These are phyloP conservation scores for Bovichtus variegatus DNA, from an alignment of 2,797 vertebrate genomes.

Conservation along the genomic window DNA sequence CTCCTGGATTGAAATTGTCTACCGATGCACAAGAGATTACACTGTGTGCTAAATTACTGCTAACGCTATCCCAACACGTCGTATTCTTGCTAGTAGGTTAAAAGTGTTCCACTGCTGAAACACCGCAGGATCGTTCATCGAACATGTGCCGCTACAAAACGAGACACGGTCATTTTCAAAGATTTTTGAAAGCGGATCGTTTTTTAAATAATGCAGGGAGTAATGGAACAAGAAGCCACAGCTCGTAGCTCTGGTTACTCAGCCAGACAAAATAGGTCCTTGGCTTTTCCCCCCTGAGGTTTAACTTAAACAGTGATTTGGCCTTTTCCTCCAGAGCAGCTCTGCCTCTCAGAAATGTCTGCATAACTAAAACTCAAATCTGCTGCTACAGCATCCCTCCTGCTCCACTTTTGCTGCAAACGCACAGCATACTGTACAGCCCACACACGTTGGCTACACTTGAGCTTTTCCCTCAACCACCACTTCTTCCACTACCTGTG, in stretches of 20 bases:
- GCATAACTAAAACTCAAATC: constrained; percentile 73
- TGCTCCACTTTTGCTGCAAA: constrained; percentile 44
- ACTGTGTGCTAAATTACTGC: not conserved
- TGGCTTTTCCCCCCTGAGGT: not conserved
- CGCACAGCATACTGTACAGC: constrained; percentile 47
- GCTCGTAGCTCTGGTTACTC: not conserved
- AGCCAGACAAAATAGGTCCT: not conserved
- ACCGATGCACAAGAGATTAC: not conserved
- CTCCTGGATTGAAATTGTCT: constrained; percentile 9
- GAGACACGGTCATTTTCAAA: not conserved
- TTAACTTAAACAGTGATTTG: constrained; percentile 13
- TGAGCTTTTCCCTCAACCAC: constrained; percentile 47
- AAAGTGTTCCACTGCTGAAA: not conserved
- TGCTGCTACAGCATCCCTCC: constrained; percentile 67
- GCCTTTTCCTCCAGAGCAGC: constrained; percentile 61
- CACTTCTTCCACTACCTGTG: not conserved
- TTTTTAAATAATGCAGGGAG: not conserved
- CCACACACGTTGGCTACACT: constrained; percentile 64
- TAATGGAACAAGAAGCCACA: not conserved
- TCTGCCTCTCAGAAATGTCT: constrained; percentile 51
- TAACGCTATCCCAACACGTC: not conserved
- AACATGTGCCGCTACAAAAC: not conserved
- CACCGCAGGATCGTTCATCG: not conserved
- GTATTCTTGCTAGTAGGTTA: not conserved
- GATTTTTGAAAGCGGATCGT: not conserved